Conservation (phyloP, 2,888 invertebrate species). For the Noctua pronuba region DNA sequence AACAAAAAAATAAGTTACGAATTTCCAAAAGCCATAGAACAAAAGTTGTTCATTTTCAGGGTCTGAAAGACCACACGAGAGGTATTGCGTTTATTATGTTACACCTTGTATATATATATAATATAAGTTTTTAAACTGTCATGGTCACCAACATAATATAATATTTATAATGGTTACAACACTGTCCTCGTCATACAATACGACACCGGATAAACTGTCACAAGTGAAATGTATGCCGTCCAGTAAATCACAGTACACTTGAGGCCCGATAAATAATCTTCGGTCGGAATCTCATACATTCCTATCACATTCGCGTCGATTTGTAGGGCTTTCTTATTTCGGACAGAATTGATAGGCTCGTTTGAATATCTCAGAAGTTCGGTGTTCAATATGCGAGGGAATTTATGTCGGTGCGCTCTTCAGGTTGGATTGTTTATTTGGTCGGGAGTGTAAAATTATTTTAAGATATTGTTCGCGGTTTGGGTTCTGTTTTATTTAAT, state of each 20-base stretch:
- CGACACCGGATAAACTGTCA: slow-evolving; percentile 45
- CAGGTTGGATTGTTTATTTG: slow-evolving; percentile 22
- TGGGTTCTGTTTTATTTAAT: background rate
- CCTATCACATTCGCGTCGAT: slow-evolving; percentile 52
- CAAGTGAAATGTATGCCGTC: slow-evolving; percentile 39
- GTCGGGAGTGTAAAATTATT: slow-evolving; percentile 15
- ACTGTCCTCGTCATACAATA: slow-evolving; percentile 20
- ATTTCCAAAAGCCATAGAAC: too few relatives aligned
- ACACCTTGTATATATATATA: too few relatives aligned
- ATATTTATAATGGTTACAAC: slow-evolving; percentile 7
- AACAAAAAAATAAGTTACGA: too few relatives aligned
- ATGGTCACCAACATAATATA: too few relatives aligned
- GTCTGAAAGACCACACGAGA: too few relatives aligned
- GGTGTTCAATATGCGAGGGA: slow-evolving; percentile 48
- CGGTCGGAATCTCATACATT: slow-evolving; percentile 52
- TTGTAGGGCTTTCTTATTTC: slow-evolving; percentile 62
- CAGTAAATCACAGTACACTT: slow-evolving; percentile 63
- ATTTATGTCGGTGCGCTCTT: slow-evolving; percentile 46
- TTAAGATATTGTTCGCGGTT: background rate
- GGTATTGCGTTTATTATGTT: too few relatives aligned
- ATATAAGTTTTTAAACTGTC: too few relatives aligned
- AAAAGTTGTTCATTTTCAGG: too few relatives aligned
- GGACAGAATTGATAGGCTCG: slow-evolving; percentile 58
- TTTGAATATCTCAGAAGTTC: slow-evolving; percentile 61
- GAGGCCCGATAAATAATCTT: slow-evolving; percentile 61